These are phyloP conservation scores for Spicauda simplicius DNA, from an alignment of 2,888 invertebrate species.

Conservation along the genomic window DNA sequence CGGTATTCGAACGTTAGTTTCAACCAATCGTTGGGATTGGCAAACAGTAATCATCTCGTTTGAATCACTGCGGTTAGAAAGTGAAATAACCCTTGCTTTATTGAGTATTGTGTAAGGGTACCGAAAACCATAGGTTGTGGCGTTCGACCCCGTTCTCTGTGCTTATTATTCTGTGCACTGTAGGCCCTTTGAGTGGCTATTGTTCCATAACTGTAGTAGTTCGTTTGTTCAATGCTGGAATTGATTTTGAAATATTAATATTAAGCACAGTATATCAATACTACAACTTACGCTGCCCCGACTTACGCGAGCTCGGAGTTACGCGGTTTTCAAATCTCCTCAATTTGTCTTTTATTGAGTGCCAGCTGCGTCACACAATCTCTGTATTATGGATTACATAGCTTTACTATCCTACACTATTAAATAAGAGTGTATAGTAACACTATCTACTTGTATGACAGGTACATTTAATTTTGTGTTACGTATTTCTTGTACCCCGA, in stretches of 20 bases:
- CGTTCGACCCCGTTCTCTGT: conserved; percentile 23
- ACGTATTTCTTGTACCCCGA: no score
- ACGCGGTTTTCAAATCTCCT: no score
- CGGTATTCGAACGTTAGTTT: conserved; percentile 31
- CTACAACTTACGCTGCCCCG: no score
- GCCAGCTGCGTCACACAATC: no score
- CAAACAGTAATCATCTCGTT: conserved; percentile 44
- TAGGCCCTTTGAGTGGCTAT: conserved; percentile 15
- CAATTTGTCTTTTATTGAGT: no score
- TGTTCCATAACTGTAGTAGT: conserved; percentile 23
- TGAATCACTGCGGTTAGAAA: conserved; percentile 66
- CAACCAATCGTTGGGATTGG: conserved; percentile 36
- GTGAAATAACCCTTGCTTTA: conserved; percentile 61
- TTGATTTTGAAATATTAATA: neutral
- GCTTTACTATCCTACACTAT: no score
- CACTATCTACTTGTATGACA: no score
- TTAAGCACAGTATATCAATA: no score
- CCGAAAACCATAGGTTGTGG: conserved; percentile 41
- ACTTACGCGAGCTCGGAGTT: no score
- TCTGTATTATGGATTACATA: no score
- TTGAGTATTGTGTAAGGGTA: conserved; percentile 61
- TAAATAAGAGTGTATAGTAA: no score
- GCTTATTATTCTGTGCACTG: conserved; percentile 24
- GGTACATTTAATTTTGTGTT: no score
- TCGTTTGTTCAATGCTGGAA: conserved; percentile 1